A percentile compares a stretch with the other conserved stretches of the same genome.
These are phyloP conservation scores for Brachyhypopomus occidentalis DNA, from an alignment of 2,113 vertebrate species.

Conservation along the genomic window DNA sequence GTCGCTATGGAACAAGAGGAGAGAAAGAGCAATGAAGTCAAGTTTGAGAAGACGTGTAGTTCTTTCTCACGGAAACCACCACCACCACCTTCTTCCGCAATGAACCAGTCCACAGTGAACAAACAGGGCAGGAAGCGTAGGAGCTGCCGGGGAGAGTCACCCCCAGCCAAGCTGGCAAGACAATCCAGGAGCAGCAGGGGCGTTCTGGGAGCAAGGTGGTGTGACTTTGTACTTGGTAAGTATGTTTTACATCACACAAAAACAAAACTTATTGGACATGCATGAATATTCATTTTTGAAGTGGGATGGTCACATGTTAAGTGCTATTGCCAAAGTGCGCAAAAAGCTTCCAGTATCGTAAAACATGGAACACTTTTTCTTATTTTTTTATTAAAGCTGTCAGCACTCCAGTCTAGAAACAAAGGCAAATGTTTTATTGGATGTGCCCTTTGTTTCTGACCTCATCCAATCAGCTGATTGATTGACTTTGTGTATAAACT, in stretches of 20 bases:
- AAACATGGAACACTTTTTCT: too few species aligned
- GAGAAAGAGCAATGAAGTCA: constrained; percentile 29
- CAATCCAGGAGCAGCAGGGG: constrained; percentile 86
- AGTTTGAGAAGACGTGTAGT: constrained; percentile 25
- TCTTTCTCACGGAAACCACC: constrained; percentile 41
- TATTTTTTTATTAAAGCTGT: too few species aligned
- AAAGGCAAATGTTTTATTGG: too few species aligned
- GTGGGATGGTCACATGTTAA: background rate
- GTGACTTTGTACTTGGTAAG: constrained; percentile 91
- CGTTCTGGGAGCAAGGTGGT: constrained; percentile 81
- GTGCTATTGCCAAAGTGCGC: too few species aligned
- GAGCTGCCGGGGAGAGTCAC: constrained; percentile 57
- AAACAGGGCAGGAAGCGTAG: constrained; percentile 52
- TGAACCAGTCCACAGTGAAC: constrained; percentile 47
- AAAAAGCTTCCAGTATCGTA: too few species aligned
- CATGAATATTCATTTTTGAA: background rate
- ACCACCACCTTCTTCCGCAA: constrained; percentile 33
- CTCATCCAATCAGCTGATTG: too few species aligned
- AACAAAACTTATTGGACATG: background rate
- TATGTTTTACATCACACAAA: constrained; percentile 31
- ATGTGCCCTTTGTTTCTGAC: too few species aligned
- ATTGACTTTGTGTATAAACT: too few species aligned
- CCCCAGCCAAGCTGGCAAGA: constrained; percentile 83
- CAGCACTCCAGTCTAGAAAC: too few species aligned
- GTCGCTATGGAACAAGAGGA: constrained; percentile 59